A percentile compares a stretch with the other conserved stretches of the same genome.
Evolutionary conservation across 2,888 invertebrate genomes (phyloP).

Genomic region (Alloplasta piceator): DNA sequence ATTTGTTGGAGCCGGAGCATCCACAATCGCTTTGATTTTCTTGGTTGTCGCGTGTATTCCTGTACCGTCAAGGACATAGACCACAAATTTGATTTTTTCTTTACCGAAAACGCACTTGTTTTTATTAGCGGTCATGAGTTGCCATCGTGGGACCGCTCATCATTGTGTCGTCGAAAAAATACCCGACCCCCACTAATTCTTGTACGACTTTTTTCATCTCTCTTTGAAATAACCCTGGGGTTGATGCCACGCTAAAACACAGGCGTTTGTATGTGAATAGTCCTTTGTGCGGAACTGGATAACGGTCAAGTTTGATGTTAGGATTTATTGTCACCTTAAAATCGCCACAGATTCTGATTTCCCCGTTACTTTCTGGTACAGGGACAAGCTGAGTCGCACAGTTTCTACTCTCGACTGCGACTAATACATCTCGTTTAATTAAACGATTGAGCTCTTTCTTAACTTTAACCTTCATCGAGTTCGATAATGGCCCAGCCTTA

Average conservation of each 20-base stretch:
- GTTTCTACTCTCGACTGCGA: neutral
- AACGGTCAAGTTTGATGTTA: neutral
- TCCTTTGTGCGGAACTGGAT: neutral
- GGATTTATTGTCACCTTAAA: neutral
- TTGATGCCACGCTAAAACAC: too few relatives aligned
- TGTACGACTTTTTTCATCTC: neutral
- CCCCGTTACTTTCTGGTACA: neutral
- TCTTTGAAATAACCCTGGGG: too few relatives aligned
- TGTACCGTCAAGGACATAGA: neutral
- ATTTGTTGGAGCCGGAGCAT: neutral
- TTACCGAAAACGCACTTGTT: neutral
- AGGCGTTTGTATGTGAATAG: too few relatives aligned
- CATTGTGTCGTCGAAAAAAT: neutral
- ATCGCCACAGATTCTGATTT: too few relatives aligned
- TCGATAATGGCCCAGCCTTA: neutral
- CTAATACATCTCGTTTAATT: neutral
- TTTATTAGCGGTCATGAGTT: neutral
- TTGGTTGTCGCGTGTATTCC: too few relatives aligned
- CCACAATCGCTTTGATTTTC: neutral
- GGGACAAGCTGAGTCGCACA: neutral
- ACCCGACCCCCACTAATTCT: neutral
- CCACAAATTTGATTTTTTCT: neutral
- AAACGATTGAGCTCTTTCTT: neutral
- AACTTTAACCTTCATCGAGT: neutral
- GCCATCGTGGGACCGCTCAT: neutral